A percentile compares a stretch with the other conserved stretches of the same genome.
phyloP scores from a whole-genome alignment of 2,113 vertebrate genomes.

The Tachysurus vachellii region DNA sequence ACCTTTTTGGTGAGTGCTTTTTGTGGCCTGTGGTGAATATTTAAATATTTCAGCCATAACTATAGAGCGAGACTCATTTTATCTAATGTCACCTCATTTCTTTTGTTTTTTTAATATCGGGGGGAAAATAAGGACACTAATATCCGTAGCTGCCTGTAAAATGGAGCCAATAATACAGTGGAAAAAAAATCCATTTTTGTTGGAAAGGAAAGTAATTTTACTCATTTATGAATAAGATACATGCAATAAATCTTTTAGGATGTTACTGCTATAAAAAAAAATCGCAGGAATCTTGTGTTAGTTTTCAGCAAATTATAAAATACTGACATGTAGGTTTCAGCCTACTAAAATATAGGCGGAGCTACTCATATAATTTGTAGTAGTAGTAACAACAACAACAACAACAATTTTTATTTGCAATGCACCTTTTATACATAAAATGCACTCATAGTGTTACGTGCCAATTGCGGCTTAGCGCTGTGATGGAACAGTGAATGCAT shows the following conservation, averaged over 20 bases:
- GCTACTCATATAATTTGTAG: neutral
- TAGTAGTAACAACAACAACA: neutral
- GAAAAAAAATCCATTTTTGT: conserved; percentile 39
- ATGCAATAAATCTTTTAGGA: neutral
- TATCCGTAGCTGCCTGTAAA: neutral
- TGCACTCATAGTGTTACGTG: neutral
- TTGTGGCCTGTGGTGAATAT: neutral
- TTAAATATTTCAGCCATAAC: conserved; percentile 4
- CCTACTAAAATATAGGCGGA: neutral
- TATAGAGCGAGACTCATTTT: neutral
- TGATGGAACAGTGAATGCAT: too few species aligned
- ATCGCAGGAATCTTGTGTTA: too few species aligned
- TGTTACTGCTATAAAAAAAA: neutral
- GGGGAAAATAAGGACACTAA: neutral
- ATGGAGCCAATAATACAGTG: neutral
- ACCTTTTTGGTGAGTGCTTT: neutral
- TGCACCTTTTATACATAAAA: neutral
- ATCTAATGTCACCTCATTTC: neutral
- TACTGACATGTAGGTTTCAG: neutral
- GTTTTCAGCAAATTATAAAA: neutral
- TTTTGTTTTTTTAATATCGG: neutral
- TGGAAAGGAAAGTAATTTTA: conserved; percentile 16
- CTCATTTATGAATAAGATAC: neutral
- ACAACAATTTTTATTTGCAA: neutral
- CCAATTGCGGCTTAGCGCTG: too few species aligned